Percentiles rank a stretch among this genome's conserved stretches.
phyloP scores from a whole-genome alignment of 1,140 invertebrate genomes.

The Sinonovacula constricta region DNA sequence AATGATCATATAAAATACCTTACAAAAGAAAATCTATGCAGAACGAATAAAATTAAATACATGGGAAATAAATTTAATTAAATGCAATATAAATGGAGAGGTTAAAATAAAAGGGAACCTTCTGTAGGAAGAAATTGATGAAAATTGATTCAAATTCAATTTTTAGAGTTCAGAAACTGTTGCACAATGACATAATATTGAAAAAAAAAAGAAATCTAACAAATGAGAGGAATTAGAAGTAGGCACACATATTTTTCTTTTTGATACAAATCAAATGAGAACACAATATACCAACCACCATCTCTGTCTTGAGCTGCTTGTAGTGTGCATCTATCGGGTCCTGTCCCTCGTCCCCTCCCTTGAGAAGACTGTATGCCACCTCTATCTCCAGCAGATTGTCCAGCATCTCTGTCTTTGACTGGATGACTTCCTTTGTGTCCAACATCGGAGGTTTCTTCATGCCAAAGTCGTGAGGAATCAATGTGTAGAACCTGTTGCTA shows the following conservation, averaged over 20 bases:
- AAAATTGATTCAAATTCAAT: too few relatives aligned
- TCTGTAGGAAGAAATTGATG: too few relatives aligned
- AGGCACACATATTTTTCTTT: constrained; percentile 8
- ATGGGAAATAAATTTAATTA: too few relatives aligned
- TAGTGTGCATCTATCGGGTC: constrained; percentile 93
- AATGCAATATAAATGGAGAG: too few relatives aligned
- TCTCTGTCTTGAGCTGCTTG: constrained; percentile 91
- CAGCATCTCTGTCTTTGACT: constrained; percentile 93
- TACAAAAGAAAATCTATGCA: too few relatives aligned
- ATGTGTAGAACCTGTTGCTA: constrained; percentile 95
- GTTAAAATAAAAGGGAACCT: too few relatives aligned
- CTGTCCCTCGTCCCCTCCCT: constrained; percentile 79
- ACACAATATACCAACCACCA: constrained; percentile 79
- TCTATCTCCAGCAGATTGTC: constrained; percentile 96
- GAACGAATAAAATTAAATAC: too few relatives aligned
- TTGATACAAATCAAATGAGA: not conserved
- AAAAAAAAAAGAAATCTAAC: not conserved
- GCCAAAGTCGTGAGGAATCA: constrained; percentile 97
- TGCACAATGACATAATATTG: too few relatives aligned
- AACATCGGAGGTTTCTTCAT: constrained; percentile 90
- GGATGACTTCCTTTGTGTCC: constrained; percentile 87
- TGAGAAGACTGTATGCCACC: constrained; percentile 93
- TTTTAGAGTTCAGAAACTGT: too few relatives aligned
- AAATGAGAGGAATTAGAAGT: not conserved
- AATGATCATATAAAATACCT: too few relatives aligned